Conservation (phyloP, 2,888 invertebrate species). For the Apotomis capreana region DNA sequence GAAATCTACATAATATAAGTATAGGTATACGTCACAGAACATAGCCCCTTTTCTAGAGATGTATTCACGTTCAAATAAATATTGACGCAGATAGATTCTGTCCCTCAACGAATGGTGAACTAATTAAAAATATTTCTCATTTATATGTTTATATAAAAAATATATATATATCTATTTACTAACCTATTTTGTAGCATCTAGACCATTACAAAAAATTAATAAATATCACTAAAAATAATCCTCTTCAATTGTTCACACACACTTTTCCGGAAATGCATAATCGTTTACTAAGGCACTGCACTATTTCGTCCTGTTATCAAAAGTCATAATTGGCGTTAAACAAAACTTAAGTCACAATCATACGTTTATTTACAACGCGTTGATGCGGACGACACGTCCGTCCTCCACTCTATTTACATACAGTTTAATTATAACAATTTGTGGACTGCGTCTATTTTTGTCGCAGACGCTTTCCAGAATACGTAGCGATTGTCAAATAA, state of each 20-base stretch:
- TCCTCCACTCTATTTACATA: constrained; percentile 41
- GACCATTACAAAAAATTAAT: constrained; percentile 4
- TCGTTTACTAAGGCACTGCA: constrained; percentile 28
- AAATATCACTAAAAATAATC: constrained; percentile 14
- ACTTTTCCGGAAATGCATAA: constrained; percentile 28
- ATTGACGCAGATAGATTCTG: too few relatives aligned
- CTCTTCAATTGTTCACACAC: constrained; percentile 4
- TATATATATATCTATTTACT: not conserved
- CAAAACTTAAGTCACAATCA: not conserved
- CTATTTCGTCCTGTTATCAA: constrained; percentile 25
- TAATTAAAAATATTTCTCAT: too few relatives aligned
- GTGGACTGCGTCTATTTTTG: constrained; percentile 38
- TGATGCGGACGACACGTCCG: constrained; percentile 32
- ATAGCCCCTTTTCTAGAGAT: too few relatives aligned
- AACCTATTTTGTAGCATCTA: constrained; percentile 35
- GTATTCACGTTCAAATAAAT: too few relatives aligned
- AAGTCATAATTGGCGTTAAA: constrained; percentile 5
- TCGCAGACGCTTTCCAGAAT: constrained; percentile 38
- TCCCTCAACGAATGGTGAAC: too few relatives aligned
- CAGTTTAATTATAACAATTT: constrained; percentile 43
- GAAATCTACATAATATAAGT: too few relatives aligned
- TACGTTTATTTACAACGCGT: constrained; percentile 33
- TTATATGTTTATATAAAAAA: too few relatives aligned
- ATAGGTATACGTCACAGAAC: too few relatives aligned
- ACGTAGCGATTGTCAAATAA: constrained; percentile 29